phyloP scores from a whole-genome alignment of 2,797 vertebrate genomes.

The Ctenochaetus hawaiiensis region DNA sequence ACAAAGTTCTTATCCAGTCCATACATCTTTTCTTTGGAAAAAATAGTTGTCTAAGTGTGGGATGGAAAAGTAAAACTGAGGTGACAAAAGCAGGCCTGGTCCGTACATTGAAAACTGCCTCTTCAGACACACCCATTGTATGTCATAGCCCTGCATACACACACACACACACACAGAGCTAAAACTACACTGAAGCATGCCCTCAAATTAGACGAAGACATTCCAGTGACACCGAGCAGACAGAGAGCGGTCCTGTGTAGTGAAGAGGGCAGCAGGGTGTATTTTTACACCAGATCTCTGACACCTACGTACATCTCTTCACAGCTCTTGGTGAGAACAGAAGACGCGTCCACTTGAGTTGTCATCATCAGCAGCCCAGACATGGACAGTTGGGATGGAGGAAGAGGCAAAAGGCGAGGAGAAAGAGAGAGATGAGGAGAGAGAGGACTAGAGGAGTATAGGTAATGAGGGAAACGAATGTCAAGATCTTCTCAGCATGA shows the following conservation, averaged over 20 bases:
- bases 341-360: conserved; percentile 79
- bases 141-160: conserved; percentile 32
- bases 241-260: conserved; percentile 49
- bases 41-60: conserved; percentile 27
- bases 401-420: conserved; percentile 46
- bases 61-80: conserved; percentile 19
- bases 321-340: conserved; percentile 78
- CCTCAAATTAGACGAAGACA: conserved; percentile 66
- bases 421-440: conserved; percentile 41
- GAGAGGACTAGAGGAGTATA: conserved; percentile 52
- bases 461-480: conserved; percentile 72
- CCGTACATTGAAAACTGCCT: conserved; percentile 36
- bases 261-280: conserved; percentile 67
- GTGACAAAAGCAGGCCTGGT: conserved; percentile 33
- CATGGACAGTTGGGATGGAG: conserved; percentile 67
- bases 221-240: conserved; percentile 65
- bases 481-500: conserved; percentile 60
- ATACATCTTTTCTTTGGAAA: conserved; percentile 11
- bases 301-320: conserved; percentile 79
- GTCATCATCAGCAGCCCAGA: conserved; percentile 71
- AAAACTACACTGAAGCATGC: conserved; percentile 50
- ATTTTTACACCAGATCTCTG: conserved; percentile 80
- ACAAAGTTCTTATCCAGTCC: conserved; percentile 54
- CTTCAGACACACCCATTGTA: conserved; percentile 63
- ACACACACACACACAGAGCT: conserved; percentile 19